Base-by-base conservation (phyloP, 2,113 vertebrate species). In the Pseudonaja textilis region DNA sequence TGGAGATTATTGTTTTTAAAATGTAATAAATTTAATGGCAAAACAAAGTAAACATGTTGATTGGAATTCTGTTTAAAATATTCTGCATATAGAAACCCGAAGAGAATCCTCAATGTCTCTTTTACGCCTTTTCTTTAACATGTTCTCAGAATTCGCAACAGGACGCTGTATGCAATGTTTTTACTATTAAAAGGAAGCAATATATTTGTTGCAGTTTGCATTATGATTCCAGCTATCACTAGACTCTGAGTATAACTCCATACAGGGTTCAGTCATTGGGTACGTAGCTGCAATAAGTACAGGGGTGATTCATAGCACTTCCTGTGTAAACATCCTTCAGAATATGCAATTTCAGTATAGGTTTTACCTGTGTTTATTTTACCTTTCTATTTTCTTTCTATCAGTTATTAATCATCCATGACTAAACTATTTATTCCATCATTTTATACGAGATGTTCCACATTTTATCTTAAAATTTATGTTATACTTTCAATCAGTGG, bases 51-150 rank as follows among this genome's bases (percentile, higher is more conserved):
- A 74, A 74, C n/a, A 93, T 86, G 10, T 12, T 95, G 26, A 47
- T 92, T 91, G 92, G 88, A 92, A 88, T 93, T 94, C 26, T 93
- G 54, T 88, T 95, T 93, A 93, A 81, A 50, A 59, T 94, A 85
- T 87, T 22, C 93, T 96, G 95, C 96, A 81, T 96, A 93, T 59
- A 85, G 22, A 93, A 92, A 92, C 69, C 85, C 93, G 11, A 57
- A 3, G 91, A 85, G 89, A 47, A 42, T 95, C 93, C 90, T 59
- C 69, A 89, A 91, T 92, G 34, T 16, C 93, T 29, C 88, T 88
- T 26, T 18, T 92, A 26, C 47, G 94, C 90, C 94, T 92, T 92
- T 39, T 20, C 2, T 1, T 42, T 85, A 74, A 6, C 69, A n/a
- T 42, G 55, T 89, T 55, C 3, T 56, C 2, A 29, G 61, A 34